Conservation (phyloP, 1,140 invertebrate species). For the Papilio dardanus region DNA sequence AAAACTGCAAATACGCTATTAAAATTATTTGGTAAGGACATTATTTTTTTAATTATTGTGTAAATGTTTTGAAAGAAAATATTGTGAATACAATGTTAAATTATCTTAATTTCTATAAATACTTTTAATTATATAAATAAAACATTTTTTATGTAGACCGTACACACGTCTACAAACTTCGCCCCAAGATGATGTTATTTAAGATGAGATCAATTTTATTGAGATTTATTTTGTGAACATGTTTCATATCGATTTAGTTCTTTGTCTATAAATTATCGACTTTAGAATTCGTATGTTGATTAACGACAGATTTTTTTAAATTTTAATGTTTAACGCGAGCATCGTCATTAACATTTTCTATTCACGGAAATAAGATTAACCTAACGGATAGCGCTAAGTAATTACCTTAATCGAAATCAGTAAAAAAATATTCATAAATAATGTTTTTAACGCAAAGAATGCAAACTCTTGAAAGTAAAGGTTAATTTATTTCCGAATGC, state of each 20-base stretch:
- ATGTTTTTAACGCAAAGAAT: background rate
- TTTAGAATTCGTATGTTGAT: conserved; percentile 37
- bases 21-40: no score
- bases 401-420: background rate
- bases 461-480: background rate
- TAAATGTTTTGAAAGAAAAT: no score
- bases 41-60: no score
- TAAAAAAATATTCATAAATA: background rate
- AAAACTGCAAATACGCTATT: no score
- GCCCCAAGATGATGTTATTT: conserved; percentile 72
- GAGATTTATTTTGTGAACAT: conserved; percentile 78
- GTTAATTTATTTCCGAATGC: background rate
- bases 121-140: background rate
- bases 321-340: conserved; percentile 32
- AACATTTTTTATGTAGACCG: conserved; percentile 47
- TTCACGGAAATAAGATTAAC: conserved; percentile 23
- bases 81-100: no score
- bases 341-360: background rate
- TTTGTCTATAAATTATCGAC: conserved; percentile 64
- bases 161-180: conserved; percentile 53
- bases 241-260: conserved; percentile 59
- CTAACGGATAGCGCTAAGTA: background rate
- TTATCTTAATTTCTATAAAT: no score
- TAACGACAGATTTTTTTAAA: conserved; percentile 32
- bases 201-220: conserved; percentile 77